phyloP scores from a whole-genome alignment of 2,113 vertebrate genomes.

The Haemorhous mexicanus region DNA sequence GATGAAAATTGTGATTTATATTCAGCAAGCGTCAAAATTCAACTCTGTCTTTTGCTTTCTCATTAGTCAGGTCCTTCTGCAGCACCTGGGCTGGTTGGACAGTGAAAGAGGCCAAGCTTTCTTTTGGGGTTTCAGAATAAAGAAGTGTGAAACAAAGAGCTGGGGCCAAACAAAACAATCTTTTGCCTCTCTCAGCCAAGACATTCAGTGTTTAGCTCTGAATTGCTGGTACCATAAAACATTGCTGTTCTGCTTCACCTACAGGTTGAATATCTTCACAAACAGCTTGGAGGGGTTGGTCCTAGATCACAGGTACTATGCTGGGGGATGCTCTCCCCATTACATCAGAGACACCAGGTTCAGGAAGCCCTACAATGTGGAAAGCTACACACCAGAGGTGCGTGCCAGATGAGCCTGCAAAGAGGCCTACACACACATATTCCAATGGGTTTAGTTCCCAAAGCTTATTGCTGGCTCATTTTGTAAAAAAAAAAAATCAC shows the following conservation, averaged over 20 bases:
- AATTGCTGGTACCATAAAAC: not conserved
- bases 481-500: not conserved
- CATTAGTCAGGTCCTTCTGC: not conserved
- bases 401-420: not conserved
- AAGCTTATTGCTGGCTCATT: not conserved
- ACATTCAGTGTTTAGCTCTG: not conserved
- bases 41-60: not conserved
- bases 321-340: conserved; percentile 84
- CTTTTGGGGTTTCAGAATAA: not conserved
- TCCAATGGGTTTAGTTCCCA: not conserved
- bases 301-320: conserved; percentile 90
- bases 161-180: not conserved
- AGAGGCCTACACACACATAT: accelerated
- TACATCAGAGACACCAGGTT: conserved; percentile 82
- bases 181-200: not conserved
- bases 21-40: not conserved
- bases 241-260: not conserved
- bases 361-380: conserved; percentile 90
- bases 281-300: conserved; percentile 85
- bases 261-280: conserved; percentile 86
- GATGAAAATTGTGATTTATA: not conserved
- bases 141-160: not conserved
- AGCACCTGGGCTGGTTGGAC: not conserved
- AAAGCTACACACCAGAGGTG: conserved; percentile 86
- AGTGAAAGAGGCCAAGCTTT: not conserved